These are phyloP conservation scores for Philhelius pedissequus DNA, from an alignment of 2,888 invertebrate species.

Conservation along the genomic window DNA sequence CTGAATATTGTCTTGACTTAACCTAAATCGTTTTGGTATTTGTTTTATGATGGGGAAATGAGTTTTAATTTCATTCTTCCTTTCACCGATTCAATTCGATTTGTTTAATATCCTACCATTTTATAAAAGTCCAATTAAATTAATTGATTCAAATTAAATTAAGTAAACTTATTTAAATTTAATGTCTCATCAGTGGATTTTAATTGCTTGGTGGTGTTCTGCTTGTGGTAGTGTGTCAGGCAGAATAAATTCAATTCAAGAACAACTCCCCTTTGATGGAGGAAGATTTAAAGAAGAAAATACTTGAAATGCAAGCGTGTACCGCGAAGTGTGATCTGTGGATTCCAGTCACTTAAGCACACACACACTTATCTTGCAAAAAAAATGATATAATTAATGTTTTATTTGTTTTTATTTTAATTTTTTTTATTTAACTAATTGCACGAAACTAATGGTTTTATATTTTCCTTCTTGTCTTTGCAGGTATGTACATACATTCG, in stretches of 20 bases:
- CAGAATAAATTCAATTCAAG: background rate
- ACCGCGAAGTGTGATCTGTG: background rate
- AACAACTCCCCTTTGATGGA: background rate
- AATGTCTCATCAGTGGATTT: background rate
- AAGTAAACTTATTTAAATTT: conserved; percentile 28
- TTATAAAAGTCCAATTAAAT: conserved; percentile 45
- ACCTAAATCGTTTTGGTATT: conserved; percentile 34
- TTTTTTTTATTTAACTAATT: conserved; percentile 7
- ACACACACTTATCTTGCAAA: conserved; percentile 1
- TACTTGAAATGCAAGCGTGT: conserved; percentile 25
- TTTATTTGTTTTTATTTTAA: conserved; percentile 13
- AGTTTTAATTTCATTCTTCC: conserved; percentile 26
- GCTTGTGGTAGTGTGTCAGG: background rate
- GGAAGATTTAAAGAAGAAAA: background rate
- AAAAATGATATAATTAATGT: conserved; percentile 6
- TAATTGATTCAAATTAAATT: conserved; percentile 22
- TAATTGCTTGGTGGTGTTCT: conserved; percentile 12
- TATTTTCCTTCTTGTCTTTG: conserved; percentile 25
- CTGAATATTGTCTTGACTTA: conserved; percentile 30
- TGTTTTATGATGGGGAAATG: conserved; percentile 51
- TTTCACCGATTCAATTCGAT: background rate
- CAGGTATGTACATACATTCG: conserved; percentile 28
- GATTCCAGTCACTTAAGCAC: conserved; percentile 17
- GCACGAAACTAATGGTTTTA: conserved; percentile 23
- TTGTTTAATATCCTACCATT: background rate